Conservation (phyloP, 2,797 vertebrate species). For the Peromyscus eremicus region DNA sequence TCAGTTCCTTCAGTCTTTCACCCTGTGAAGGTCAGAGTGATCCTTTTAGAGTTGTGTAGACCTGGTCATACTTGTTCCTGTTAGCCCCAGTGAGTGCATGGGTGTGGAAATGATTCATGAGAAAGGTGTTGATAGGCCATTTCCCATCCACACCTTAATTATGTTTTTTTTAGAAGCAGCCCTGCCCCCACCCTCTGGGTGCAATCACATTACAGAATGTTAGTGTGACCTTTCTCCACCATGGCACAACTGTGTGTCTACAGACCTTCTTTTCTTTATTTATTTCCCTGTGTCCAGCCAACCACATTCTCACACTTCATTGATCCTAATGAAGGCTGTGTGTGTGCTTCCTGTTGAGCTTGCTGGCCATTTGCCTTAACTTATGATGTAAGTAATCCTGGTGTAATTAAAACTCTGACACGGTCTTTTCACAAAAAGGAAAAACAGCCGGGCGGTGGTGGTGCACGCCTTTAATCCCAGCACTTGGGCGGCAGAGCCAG, state of each 20-base stretch:
- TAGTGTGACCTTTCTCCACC: constrained; percentile 32
- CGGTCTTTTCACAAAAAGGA: constrained; percentile 35
- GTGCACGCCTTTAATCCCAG: no score
- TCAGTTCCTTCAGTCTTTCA: constrained; percentile 35
- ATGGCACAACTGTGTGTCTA: background rate
- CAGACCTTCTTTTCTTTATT: constrained; percentile 25
- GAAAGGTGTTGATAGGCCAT: constrained; percentile 50
- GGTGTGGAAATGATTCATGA: constrained; percentile 49
- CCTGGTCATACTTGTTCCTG: constrained; percentile 45
- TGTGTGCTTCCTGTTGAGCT: constrained; percentile 31
- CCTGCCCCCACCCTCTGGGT: background rate
- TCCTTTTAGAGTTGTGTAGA: background rate
- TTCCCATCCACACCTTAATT: constrained; percentile 57
- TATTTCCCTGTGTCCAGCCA: constrained; percentile 13
- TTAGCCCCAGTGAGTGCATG: background rate
- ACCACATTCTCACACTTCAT: constrained; percentile 45
- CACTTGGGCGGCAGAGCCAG: no score
- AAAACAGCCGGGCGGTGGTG: no score
- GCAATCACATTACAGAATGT: constrained; percentile 57
- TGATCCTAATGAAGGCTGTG: background rate
- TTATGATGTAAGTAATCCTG: constrained; percentile 21
- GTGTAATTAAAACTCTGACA: constrained; percentile 27
- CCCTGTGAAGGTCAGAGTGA: constrained; percentile 6
- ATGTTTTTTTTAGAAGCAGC: constrained; percentile 47
- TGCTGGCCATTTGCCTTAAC: background rate